Base-by-base conservation (phyloP, 92 coral and sea anemone genomes). In the Epizoanthus stellaris region DNA sequence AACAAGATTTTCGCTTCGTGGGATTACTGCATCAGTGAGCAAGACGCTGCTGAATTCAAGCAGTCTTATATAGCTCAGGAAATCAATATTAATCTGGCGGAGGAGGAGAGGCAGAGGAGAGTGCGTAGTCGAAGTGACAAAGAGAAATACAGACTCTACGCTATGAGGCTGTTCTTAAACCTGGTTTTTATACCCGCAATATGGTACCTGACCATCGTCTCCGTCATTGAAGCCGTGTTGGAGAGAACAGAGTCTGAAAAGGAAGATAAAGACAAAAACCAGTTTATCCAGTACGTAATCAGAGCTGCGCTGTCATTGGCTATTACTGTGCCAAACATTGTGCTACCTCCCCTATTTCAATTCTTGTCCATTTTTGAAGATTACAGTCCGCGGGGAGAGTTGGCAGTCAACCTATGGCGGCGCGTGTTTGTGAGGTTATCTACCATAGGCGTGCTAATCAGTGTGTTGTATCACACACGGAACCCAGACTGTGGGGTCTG, bases 11-110 rank as follows among this genome's bases (percentile, higher is more conserved):
- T 94, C 60, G 98, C 99, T 14, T 94, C 94, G 4, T 96, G 99
- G 99, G 99, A 96, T 64, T 96, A 91, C 79, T 96, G 99, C 69
- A 94, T 96, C 59, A 86, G 87, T 3, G 98, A 96, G 59, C 80
- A 87, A 34, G 89, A 88, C 61, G 72, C 98, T 0, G 96, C 99
- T 7, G 80, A 89, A 16, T 94, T 94, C 49, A 94, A 93, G 62
- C 91, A 90, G n/a, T 89, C 87, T 39, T 70, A 92, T n/a, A 94
- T 94, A 52, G 94, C 80, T 0, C 94, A 92, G 57, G 98, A 96
- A 38, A 80, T 94, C 62, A 76, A 87, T 62, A 82, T 84, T 15
- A 93, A 88, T 36, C 52, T 94, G 67, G 88, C 90, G 1, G 99
- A 96, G 57, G 90, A 92, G 47, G 93, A 85, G 43, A 87, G 99